Evolutionary conservation across 2,888 invertebrate species (phyloP).

Genomic region (Luffia ferchaultella): DNA sequence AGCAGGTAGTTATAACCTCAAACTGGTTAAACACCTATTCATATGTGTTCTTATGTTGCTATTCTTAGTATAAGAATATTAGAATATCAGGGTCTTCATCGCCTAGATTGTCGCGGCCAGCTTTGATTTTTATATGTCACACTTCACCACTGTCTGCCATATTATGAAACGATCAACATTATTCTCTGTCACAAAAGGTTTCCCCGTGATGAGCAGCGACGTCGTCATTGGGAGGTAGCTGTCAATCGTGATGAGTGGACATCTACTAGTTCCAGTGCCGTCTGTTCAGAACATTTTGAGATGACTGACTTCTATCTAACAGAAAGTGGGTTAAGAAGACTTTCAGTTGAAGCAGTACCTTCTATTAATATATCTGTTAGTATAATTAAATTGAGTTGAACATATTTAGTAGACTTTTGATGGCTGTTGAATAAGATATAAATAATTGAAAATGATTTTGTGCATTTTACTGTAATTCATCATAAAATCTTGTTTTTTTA

Average conservation of each 20-base stretch:
- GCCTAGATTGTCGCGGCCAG: neutral
- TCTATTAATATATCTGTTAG: slow-evolving; percentile 46
- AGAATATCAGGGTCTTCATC: neutral
- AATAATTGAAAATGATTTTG: too few species aligned
- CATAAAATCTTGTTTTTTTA: too few species aligned
- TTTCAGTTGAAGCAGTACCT: slow-evolving; percentile 37
- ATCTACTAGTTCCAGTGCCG: slow-evolving; percentile 37
- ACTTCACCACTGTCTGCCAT: neutral
- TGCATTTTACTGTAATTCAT: too few species aligned
- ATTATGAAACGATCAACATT: neutral
- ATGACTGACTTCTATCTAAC: slow-evolving; percentile 41
- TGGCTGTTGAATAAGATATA: neutral
- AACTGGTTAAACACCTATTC: neutral
- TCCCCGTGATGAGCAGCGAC: slow-evolving; percentile 34
- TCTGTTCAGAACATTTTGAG: slow-evolving; percentile 47
- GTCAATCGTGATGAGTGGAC: slow-evolving; percentile 40
- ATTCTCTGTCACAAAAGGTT: slow-evolving; percentile 26
- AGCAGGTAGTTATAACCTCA: neutral
- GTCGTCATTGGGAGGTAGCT: slow-evolving; percentile 41
- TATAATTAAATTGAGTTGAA: too few species aligned
- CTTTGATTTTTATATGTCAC: neutral
- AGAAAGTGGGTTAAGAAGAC: slow-evolving; percentile 35
- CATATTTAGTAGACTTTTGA: neutral
- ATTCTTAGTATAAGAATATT: neutral
- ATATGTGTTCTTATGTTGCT: neutral